Evolutionary conservation across 1,140 invertebrate species (phyloP).

Genomic region (Micrasema longulum): DNA sequence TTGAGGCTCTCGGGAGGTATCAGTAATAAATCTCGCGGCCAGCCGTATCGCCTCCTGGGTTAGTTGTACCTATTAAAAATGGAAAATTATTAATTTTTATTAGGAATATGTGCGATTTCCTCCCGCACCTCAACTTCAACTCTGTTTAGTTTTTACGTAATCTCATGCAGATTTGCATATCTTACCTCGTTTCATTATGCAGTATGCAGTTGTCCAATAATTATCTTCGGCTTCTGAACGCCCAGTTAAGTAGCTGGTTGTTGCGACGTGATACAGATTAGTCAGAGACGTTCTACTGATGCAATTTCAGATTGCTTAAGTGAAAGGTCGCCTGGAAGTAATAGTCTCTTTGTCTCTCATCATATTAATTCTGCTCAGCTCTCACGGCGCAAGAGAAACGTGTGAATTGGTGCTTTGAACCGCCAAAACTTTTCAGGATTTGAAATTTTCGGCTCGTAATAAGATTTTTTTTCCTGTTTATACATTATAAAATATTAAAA

Average conservation of each 20-base stretch:
- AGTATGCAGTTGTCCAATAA: not conserved
- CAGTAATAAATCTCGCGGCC: too few species aligned
- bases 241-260: not conserved
- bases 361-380: conserved; percentile 32
- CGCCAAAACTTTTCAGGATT: too few species aligned
- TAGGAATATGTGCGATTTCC: too few species aligned
- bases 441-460: too few species aligned
- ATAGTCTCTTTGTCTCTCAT: conserved; percentile 44
- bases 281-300: not conserved
- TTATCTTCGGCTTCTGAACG: conserved; percentile 3
- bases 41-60: too few species aligned
- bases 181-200: not conserved
- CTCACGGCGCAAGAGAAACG: conserved; percentile 22
- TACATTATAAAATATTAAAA: too few species aligned
- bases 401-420: conserved; percentile 16
- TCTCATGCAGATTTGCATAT: not conserved
- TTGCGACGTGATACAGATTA: not conserved
- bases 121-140: too few species aligned
- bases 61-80: too few species aligned
- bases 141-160: too few species aligned
- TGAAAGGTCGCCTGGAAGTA: conserved; percentile 48
- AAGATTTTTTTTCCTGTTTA: too few species aligned
- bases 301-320: conserved; percentile 22
- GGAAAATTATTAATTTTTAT: too few species aligned
- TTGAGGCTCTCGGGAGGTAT: too few species aligned